Evolutionary conservation across 2,888 invertebrate genomes (phyloP).

Genomic region (Hydropsyche betteni): DNA sequence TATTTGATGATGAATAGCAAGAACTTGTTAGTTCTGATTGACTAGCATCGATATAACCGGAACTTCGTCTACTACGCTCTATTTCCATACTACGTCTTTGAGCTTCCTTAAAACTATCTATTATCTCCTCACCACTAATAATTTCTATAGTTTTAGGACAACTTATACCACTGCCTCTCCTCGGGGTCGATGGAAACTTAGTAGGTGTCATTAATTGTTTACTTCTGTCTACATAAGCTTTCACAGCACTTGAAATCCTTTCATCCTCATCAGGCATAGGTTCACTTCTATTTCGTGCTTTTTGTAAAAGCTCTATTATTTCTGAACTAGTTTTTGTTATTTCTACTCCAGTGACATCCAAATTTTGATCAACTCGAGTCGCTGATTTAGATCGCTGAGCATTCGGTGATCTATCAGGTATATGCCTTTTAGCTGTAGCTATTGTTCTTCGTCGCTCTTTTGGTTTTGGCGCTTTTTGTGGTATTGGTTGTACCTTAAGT

Average conservation of each 20-base stretch:
- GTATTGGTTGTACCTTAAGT: constrained; percentile 55
- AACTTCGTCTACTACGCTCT: constrained; percentile 59
- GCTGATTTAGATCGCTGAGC: constrained; percentile 68
- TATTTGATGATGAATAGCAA: constrained; percentile 65
- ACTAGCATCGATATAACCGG: constrained; percentile 65
- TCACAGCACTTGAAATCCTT: constrained; percentile 59
- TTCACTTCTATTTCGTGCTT: constrained; percentile 63
- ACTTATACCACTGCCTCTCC: constrained; percentile 59
- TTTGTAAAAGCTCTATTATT: constrained; percentile 64
- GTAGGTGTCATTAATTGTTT: constrained; percentile 68
- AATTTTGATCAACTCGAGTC: constrained; percentile 60
- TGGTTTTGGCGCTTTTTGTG: constrained; percentile 55
- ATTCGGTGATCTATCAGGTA: constrained; percentile 59
- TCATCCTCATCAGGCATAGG: constrained; percentile 66
- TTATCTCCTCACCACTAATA: constrained; percentile 64
- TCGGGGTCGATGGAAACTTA: constrained; percentile 60
- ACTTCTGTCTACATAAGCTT: constrained; percentile 57
- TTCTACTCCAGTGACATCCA: constrained; percentile 60
- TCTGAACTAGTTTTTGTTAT: constrained; percentile 64
- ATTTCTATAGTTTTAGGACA: constrained; percentile 67
- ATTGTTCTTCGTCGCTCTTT: constrained; percentile 56
- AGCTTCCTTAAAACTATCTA: constrained; percentile 63
- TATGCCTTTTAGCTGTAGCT: constrained; percentile 55
- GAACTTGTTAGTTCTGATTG: constrained; percentile 66
- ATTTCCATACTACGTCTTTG: constrained; percentile 58